Conservation (phyloP, 2,113 vertebrate genomes). For the Trachemys scripta region DNA sequence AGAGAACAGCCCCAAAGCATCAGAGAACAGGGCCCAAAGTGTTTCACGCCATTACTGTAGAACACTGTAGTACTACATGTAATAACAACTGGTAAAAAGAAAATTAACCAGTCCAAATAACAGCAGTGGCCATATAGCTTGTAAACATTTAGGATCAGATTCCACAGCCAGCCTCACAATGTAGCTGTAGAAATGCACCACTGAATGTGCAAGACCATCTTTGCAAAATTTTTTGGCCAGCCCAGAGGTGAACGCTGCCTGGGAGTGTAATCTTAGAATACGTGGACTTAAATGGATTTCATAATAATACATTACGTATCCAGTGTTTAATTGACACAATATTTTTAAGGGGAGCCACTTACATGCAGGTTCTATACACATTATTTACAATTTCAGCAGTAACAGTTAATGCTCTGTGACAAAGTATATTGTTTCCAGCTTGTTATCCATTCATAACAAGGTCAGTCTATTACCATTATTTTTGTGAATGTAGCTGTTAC, state of each 20-base stretch:
- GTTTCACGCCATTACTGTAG: background rate
- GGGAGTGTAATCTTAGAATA: constrained; percentile 38
- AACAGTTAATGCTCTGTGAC: constrained; percentile 80
- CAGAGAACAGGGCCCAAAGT: background rate
- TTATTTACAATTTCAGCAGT: constrained; percentile 75
- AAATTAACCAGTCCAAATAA: background rate
- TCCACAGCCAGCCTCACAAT: background rate
- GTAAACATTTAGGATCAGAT: background rate
- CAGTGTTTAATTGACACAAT: constrained; percentile 76
- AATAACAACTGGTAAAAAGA: background rate
- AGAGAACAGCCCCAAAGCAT: background rate
- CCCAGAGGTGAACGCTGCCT: background rate
- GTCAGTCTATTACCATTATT: constrained; percentile 79
- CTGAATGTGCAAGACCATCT: background rate
- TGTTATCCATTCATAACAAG: constrained; percentile 80
- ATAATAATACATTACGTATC: constrained; percentile 70
- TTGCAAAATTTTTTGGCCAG: background rate
- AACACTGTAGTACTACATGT: background rate
- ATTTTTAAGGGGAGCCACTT: constrained; percentile 75
- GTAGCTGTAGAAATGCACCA: background rate
- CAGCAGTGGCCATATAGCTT: background rate
- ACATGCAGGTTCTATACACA: constrained; percentile 55
- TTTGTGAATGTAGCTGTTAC: constrained; percentile 77
- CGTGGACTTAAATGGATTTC: constrained; percentile 49
- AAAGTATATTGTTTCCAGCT: constrained; percentile 80